These are phyloP conservation scores for Oncorhynchus gorbuscha DNA, from an alignment of 2,113 vertebrate species.

Conservation along the genomic window DNA sequence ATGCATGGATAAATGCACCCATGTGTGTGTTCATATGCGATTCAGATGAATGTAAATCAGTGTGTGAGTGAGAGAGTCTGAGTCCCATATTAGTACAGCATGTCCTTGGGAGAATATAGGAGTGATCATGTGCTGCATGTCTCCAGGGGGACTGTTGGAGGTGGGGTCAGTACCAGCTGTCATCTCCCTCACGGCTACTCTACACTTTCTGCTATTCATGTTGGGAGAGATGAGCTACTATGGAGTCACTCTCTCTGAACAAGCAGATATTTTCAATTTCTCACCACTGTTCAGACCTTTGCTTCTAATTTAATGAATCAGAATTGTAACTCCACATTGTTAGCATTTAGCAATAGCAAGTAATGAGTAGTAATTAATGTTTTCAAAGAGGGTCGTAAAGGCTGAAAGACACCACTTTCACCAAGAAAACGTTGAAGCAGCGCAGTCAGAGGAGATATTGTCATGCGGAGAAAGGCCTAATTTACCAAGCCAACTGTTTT, in stretches of 20 bases:
- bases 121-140: not conserved
- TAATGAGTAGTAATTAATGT: slow-evolving; percentile 69
- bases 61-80: slow-evolving; percentile 23
- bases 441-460: slow-evolving; percentile 49
- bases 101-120: not conserved
- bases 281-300: slow-evolving; percentile 44
- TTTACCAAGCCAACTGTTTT: slow-evolving; percentile 66
- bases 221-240: slow-evolving; percentile 27
- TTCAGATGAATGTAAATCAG: not conserved
- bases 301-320: slow-evolving; percentile 67
- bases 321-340: slow-evolving; percentile 70
- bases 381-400: slow-evolving; percentile 58
- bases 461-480: slow-evolving; percentile 51
- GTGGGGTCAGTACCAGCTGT: not conserved
- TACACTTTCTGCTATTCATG: slow-evolving; percentile 22
- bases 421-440: slow-evolving; percentile 57
- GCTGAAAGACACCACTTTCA: slow-evolving; percentile 60
- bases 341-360: slow-evolving; percentile 66
- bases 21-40: not conserved
- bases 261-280: slow-evolving; percentile 28
- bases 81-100: slow-evolving; percentile 17
- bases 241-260: slow-evolving; percentile 13
- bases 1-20: not conserved
- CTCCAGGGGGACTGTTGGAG: slow-evolving; percentile 1
- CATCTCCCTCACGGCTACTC: not conserved